Conservation (phyloP, 1,140 invertebrate genomes). For the Coenobita brevimanus region DNA sequence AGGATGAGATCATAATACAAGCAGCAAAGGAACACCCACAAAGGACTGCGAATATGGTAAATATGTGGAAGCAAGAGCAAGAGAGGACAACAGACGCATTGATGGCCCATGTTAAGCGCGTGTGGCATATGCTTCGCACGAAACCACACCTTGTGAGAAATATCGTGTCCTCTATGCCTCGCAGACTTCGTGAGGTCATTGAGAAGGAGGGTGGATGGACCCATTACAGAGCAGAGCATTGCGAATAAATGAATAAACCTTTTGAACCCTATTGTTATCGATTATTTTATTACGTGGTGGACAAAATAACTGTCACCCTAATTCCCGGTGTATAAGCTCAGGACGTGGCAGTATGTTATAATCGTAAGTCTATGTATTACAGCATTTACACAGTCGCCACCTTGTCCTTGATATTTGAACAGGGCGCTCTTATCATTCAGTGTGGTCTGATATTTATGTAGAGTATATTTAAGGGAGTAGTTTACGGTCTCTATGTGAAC, state of each 20-base stretch:
- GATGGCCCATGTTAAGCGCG: constrained; percentile 9
- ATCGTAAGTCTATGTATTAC: no score
- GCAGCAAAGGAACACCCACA: constrained; percentile 1
- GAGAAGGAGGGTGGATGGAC: constrained; percentile 21
- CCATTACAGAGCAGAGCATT: not conserved
- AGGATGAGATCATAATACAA: constrained; percentile 10
- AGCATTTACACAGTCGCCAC: no score
- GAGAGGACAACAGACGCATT: constrained; percentile 8
- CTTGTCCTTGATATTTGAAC: no score
- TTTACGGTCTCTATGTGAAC: no score
- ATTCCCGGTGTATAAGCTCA: not conserved
- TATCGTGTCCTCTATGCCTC: constrained; percentile 9
- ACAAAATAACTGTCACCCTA: not conserved
- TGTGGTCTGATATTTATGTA: no score
- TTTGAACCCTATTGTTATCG: not conserved
- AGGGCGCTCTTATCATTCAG: no score
- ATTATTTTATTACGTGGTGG: constrained; percentile 8
- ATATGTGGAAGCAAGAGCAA: not conserved
- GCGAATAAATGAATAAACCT: not conserved
- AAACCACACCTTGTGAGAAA: constrained; percentile 26
- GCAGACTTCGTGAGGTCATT: not conserved
- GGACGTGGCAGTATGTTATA: constrained; percentile 8
- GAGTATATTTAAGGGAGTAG: no score
- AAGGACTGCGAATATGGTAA: constrained; percentile 11
- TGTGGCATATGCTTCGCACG: constrained; percentile 3